These are phyloP conservation scores for Phallusia fumigata DNA, from an alignment of 23 tunicate species.

Conservation along the genomic window DNA sequence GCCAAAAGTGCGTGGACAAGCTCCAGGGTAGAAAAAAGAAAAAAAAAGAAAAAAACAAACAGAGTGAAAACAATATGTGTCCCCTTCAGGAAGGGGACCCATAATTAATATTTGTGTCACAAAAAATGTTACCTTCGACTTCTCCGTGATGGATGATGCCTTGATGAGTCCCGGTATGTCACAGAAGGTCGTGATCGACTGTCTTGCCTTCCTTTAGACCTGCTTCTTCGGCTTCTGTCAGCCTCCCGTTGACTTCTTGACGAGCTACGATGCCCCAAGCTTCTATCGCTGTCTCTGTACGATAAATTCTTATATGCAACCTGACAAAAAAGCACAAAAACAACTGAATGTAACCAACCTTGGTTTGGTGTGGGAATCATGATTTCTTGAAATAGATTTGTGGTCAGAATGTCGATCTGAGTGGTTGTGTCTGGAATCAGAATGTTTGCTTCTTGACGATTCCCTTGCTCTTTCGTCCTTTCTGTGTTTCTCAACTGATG, in stretches of 20 bases:
- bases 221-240: constrained; percentile 8
- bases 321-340: not conserved
- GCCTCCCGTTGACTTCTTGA: constrained; percentile 20
- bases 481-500: not conserved
- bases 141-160: not conserved
- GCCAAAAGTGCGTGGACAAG: too few relatives aligned
- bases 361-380: not conserved
- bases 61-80: too few relatives aligned
- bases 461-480: not conserved
- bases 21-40: too few relatives aligned
- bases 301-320: not conserved
- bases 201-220: constrained; percentile 25
- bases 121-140: not conserved
- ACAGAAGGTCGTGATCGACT: not conserved
- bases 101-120: too few relatives aligned
- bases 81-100: too few relatives aligned
- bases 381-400: not conserved
- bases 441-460: not conserved
- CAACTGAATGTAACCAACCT: not conserved
- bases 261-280: not conserved
- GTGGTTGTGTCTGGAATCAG: not conserved
- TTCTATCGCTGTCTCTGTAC: not conserved
- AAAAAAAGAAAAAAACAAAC: too few relatives aligned
- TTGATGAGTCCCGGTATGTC: not conserved
- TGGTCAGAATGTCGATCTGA: not conserved